phyloP scores from a whole-genome alignment of 2,113 vertebrate genomes.

The Maccullochella peelii region DNA sequence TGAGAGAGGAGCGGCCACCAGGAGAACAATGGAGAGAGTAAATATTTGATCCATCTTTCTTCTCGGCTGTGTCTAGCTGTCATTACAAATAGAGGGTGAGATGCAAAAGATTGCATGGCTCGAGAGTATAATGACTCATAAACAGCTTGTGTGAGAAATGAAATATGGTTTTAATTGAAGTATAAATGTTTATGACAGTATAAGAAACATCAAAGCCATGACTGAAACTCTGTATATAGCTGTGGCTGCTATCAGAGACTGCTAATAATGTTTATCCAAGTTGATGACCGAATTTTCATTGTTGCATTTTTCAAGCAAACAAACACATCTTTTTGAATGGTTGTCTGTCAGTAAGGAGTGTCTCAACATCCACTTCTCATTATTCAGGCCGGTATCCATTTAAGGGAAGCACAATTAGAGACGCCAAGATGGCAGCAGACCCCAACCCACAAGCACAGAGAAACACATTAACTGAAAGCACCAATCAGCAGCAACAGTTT shows the following conservation, averaged over 20 bases:
- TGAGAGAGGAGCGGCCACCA: constrained; percentile 63
- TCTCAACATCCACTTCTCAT: constrained; percentile 68
- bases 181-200: constrained; percentile 76
- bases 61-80: constrained; percentile 78
- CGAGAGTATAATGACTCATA: constrained; percentile 60
- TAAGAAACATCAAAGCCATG: constrained; percentile 70
- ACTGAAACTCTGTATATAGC: constrained; percentile 58
- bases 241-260: constrained; percentile 64
- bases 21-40: constrained; percentile 81
- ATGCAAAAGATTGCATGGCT: constrained; percentile 61
- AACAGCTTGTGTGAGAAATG: constrained; percentile 71
- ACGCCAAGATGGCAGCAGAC: constrained; percentile 39
- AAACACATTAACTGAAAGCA: background rate
- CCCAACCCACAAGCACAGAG: constrained; percentile 9
- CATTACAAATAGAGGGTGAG: constrained; percentile 71
- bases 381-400: constrained; percentile 55
- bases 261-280: constrained; percentile 73
- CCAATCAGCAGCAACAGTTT: constrained; percentile 10
- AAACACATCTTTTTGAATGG: constrained; percentile 59
- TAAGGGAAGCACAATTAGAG: background rate
- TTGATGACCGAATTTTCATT: constrained; percentile 65
- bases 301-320: constrained; percentile 68
- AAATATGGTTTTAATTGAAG: constrained; percentile 81
- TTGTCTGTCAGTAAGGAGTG: constrained; percentile 56
- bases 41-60: constrained; percentile 83